Evolutionary conservation across 53 echinoderm and acorn worm species (phyloP).

Genomic region (Pentamera pediparva): DNA sequence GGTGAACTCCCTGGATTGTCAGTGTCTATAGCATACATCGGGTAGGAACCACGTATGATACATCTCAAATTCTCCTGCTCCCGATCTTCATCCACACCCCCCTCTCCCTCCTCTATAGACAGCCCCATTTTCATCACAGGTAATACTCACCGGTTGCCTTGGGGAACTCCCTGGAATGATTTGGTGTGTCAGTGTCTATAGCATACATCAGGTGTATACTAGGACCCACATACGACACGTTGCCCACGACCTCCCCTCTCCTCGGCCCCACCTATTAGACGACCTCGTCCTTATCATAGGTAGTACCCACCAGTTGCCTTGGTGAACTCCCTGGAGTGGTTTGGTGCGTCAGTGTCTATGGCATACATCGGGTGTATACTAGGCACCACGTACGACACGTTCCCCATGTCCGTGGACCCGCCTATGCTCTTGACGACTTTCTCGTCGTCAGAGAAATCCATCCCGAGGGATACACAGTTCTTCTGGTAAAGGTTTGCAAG

Average conservation of each 20-base stretch:
- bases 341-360: constrained; percentile 58
- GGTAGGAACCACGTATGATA: too few species aligned
- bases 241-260: background rate
- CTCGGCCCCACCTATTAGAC: background rate
- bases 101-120: background rate
- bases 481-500: constrained; percentile 57
- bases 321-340: constrained; percentile 59
- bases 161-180: too few species aligned
- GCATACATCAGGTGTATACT: too few species aligned
- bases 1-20: too few species aligned
- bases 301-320: constrained; percentile 66
- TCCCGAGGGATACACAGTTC: constrained; percentile 54
- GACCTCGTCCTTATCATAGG: too few species aligned
- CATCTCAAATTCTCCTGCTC: background rate
- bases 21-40: too few species aligned
- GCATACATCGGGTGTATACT: constrained; percentile 91
- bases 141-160: constrained; percentile 66
- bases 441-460: constrained; percentile 19
- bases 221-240: too few species aligned
- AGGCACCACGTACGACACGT: constrained; percentile 74
- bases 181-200: too few species aligned
- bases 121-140: too few species aligned
- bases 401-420: constrained; percentile 87
- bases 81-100: background rate
- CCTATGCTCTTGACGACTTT: constrained; percentile 4